A percentile compares a stretch with the other conserved stretches of the same genome.
phyloP scores from a whole-genome alignment of 64 coral and sea anemone genomes.

The Porites lutea region DNA sequence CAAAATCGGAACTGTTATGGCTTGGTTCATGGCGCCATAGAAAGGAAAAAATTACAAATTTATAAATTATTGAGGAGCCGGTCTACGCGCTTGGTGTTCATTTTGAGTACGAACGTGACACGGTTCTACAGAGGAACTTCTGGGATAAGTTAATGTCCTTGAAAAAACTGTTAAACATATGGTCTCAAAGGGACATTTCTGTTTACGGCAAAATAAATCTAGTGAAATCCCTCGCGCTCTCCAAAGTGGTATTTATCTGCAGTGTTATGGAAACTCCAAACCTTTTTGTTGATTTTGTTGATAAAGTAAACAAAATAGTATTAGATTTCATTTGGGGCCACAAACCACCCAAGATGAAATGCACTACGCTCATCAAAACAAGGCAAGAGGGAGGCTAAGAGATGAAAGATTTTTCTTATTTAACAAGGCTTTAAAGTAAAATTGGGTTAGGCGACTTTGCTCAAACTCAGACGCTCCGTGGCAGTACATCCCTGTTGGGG shows the following conservation, averaged over 20 bases:
- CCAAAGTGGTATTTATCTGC: constrained; percentile 33
- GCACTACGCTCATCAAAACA: background rate
- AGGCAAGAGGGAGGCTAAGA: constrained; percentile 20
- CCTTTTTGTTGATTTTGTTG: constrained; percentile 43
- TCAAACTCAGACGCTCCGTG: background rate
- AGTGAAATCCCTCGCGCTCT: constrained; percentile 38
- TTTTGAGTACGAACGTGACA: constrained; percentile 13
- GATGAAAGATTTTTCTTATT: constrained; percentile 21
- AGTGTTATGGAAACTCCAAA: constrained; percentile 10
- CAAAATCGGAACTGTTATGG: constrained; percentile 12
- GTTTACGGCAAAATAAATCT: constrained; percentile 44
- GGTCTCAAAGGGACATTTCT: constrained; percentile 11
- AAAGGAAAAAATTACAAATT: constrained; percentile 10
- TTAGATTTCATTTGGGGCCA: constrained; percentile 36
- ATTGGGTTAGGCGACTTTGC: background rate
- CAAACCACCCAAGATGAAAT: constrained; percentile 48
- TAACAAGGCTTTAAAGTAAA: constrained; percentile 4
- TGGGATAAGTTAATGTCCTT: constrained; percentile 26
- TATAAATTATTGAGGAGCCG: constrained; percentile 14
- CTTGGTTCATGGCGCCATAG: constrained; percentile 2
- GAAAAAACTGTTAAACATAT: constrained; percentile 25
- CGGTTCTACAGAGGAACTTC: constrained; percentile 1
- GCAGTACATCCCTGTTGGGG: constrained; percentile 5
- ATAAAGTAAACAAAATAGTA: constrained; percentile 37
- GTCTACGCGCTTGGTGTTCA: constrained; percentile 23